These are phyloP conservation scores for Drosophila borealis DNA, from an alignment of 2,888 invertebrate genomes.

Conservation along the genomic window DNA sequence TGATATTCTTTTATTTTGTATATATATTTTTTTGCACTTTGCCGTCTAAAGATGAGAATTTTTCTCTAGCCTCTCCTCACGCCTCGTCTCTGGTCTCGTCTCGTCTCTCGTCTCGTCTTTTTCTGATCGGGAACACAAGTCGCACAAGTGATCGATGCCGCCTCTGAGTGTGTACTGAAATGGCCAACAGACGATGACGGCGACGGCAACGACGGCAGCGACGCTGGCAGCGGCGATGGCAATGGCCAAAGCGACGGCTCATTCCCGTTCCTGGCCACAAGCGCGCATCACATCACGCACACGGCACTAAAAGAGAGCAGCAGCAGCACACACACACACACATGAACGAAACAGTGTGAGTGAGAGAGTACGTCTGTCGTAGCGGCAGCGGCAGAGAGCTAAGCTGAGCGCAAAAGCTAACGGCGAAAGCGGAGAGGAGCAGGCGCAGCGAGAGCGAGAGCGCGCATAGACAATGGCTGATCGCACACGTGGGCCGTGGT, in stretches of 20 bases:
- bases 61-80: conserved; percentile 37
- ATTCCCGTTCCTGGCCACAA: conserved; percentile 53
- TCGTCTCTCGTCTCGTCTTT: conserved; percentile 22
- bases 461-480: conserved; percentile 41
- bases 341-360: not conserved
- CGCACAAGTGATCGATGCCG: conserved; percentile 83
- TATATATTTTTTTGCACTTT: conserved; percentile 21
- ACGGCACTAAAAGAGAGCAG: conserved; percentile 43
- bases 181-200: conserved; percentile 46
- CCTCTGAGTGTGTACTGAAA: conserved; percentile 83
- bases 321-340: not conserved
- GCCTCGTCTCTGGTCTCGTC: conserved; percentile 16
- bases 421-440: conserved; percentile 1
- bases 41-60: conserved; percentile 35
- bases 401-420: conserved; percentile 8
- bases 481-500: conserved; percentile 48
- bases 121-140: conserved; percentile 65
- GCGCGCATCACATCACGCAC: conserved; percentile 49
- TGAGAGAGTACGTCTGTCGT: conserved; percentile 3
- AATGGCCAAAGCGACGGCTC: conserved; percentile 23
- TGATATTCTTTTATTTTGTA: conserved; percentile 5
- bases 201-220: conserved; percentile 6
- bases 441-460: conserved; percentile 7
- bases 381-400: conserved; percentile 1
- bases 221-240: conserved; percentile 7